These are phyloP conservation scores for Zapus hudsonius DNA, from an alignment of 2,113 vertebrate genomes.

Conservation along the genomic window DNA sequence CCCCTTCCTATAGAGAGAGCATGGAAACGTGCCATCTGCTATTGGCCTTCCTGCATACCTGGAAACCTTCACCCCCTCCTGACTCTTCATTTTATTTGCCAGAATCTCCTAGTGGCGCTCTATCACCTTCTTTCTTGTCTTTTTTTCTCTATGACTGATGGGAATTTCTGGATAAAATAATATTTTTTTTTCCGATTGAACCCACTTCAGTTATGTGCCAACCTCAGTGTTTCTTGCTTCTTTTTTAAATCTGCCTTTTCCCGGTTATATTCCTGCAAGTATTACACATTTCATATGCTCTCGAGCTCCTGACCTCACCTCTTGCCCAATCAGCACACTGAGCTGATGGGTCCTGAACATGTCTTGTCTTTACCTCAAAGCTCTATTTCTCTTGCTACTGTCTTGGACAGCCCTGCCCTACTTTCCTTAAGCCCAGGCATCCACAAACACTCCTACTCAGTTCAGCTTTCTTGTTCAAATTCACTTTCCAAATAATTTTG, in stretches of 20 bases:
- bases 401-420: background rate
- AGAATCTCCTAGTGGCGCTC: background rate
- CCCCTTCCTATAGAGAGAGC: too few species aligned
- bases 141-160: background rate
- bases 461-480: slow-evolving; percentile 13
- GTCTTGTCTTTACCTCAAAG: background rate
- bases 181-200: background rate
- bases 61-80: background rate
- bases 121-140: background rate
- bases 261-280: background rate
- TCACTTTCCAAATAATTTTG: background rate
- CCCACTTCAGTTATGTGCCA: background rate
- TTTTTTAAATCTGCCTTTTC: too few species aligned
- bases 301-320: background rate
- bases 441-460: background rate
- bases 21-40: background rate
- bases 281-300: background rate
- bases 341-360: background rate
- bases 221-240: background rate
- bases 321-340: background rate
- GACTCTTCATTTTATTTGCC: background rate
- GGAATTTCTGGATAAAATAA: background rate
- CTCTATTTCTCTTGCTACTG: background rate
- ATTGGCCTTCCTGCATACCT: background rate
- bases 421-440: background rate